Conservation (phyloP, 2,888 invertebrate genomes). For the Chrysolina haemoptera region DNA sequence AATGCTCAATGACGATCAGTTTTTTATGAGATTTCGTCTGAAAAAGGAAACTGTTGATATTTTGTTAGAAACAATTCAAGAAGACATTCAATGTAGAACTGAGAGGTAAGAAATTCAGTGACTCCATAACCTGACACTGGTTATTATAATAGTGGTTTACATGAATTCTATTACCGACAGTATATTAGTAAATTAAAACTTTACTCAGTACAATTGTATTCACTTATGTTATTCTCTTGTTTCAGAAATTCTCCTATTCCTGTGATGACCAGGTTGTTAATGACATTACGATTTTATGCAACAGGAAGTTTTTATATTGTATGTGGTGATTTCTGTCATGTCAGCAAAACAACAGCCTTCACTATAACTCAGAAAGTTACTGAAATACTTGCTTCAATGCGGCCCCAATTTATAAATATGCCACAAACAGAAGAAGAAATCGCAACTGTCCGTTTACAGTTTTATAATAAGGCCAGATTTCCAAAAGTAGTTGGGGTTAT, state of each 20-base stretch:
- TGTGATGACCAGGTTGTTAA: background rate
- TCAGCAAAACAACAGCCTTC: background rate
- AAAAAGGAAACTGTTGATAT: too few relatives aligned
- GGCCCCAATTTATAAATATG: constrained; percentile 1
- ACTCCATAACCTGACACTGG: too few relatives aligned
- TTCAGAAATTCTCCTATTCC: background rate
- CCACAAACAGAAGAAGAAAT: constrained; percentile 1
- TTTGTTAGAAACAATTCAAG: too few relatives aligned
- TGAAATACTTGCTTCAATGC: background rate
- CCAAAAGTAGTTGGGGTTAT: background rate
- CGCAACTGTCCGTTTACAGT: background rate
- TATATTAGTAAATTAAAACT: too few relatives aligned
- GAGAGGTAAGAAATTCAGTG: too few relatives aligned
- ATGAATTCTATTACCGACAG: too few relatives aligned
- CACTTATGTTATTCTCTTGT: too few relatives aligned
- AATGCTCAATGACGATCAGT: too few relatives aligned
- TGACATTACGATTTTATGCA: background rate
- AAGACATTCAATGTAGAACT: too few relatives aligned
- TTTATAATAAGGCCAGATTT: background rate
- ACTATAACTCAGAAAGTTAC: background rate
- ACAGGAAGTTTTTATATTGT: background rate
- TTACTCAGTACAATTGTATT: too few relatives aligned
- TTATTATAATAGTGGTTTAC: too few relatives aligned
- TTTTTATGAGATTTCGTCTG: too few relatives aligned
- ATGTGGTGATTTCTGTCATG: background rate